Base-by-base conservation (phyloP, 2,113 vertebrate genomes). In the Gymnorhina tibicen region DNA sequence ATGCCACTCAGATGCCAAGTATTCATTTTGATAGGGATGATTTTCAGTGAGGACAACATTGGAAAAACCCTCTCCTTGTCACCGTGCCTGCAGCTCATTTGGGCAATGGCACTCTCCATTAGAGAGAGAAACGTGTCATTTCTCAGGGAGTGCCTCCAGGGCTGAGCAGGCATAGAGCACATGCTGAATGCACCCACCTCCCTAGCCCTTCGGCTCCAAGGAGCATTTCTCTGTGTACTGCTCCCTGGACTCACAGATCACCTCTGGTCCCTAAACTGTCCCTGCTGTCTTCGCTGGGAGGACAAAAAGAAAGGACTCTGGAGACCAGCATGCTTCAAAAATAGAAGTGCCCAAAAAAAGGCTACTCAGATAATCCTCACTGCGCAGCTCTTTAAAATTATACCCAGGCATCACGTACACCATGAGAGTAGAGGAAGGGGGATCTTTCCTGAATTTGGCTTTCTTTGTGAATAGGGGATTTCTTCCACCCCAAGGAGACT, bases 81-180 rank as follows among this genome's bases (percentile, higher is more conserved):
- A 66, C 41, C 1, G 1, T 46, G 26, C 11, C 42, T 26, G 39
- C 22, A 63, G 33, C 23, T 41, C 3, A 0, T 73, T 33, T 59
- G 27, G 16, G 13, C 69, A 85, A 28, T 24, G 60, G 21, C 24
- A 41, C 7, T 46, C 26, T 56, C 22, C 18, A 39, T 7, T 13
- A 9, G 33, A 64, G 67, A 74, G 8, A 85, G 12, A 70, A 74
- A 44, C 0, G 0, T 50, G 33, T 13, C 18, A 22, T 83, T 89
- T 79, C 41, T 66, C 41, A 79, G 72, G 15, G 33, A 24, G 21
- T 24, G 56, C 10, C 27, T 76, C 26, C 2, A 2, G 44, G 47
- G 13, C 41, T 52, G 17, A 73, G 41, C 0, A 4, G 21, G 27
- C 14, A 3, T 1, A 27, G 23, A 47, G 13, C 56, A 78, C 18